Percentiles rank a stretch among this genome's conserved stretches.
Evolutionary conservation across 2,797 vertebrate genomes (phyloP).

Genomic region (Pangasius krempfi): DNA sequence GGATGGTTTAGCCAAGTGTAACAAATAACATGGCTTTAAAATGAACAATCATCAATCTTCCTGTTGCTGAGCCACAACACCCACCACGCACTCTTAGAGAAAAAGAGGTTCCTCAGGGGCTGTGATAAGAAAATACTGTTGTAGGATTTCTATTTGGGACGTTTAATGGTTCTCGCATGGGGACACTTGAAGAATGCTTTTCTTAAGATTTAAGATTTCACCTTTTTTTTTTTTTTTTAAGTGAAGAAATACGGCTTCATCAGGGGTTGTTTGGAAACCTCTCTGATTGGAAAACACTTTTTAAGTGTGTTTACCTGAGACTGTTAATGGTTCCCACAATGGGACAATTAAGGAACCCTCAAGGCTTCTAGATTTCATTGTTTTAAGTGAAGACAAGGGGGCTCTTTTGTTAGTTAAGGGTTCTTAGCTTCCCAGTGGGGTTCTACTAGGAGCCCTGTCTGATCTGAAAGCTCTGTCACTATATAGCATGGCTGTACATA

Average conservation of each 20-base stretch:
- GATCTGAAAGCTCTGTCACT: not conserved
- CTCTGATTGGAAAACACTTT: not conserved
- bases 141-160: not conserved
- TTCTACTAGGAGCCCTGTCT: not conserved
- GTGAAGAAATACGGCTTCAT: not conserved
- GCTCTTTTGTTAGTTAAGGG: not conserved
- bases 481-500: not conserved
- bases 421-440: not conserved
- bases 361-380: not conserved
- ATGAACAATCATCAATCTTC: constrained; percentile 19
- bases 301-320: not conserved
- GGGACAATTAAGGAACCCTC: not conserved
- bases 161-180: not conserved
- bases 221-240: too few relatives aligned
- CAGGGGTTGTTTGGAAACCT: not conserved
- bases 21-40: constrained; percentile 26
- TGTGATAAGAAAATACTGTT: not conserved
- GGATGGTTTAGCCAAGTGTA: constrained; percentile 19
- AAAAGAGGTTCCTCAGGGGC: not conserved
- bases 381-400: not conserved
- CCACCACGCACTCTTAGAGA: not conserved
- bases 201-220: not conserved
- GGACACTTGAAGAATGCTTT: constrained; percentile 1
- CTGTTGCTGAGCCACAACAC: constrained; percentile 5
- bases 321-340: not conserved